Evolutionary conservation across 2,888 invertebrate genomes (phyloP).

Genomic region (Cryptus armator): DNA sequence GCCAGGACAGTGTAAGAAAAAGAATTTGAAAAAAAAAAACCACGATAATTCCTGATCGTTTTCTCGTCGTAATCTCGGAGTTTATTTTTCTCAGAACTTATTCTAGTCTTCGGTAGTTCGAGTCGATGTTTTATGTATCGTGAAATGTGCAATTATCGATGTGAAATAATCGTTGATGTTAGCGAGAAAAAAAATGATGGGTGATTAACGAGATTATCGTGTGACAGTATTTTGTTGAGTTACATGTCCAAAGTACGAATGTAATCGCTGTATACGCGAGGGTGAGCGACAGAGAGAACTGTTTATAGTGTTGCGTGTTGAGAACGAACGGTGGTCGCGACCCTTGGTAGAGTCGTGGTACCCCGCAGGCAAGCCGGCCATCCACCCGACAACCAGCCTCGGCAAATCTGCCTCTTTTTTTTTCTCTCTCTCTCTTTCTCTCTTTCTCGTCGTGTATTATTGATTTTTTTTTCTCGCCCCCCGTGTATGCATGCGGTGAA

Average conservation of each 20-base stretch:
- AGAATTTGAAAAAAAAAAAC: not conserved
- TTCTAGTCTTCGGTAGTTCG: not conserved
- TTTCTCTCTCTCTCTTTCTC: constrained; percentile 9
- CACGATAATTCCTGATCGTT: constrained; percentile 25
- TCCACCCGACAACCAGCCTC: constrained; percentile 37
- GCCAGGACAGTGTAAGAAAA: constrained; percentile 12
- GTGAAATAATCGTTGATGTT: not conserved
- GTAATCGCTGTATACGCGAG: not conserved
- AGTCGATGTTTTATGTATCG: not conserved
- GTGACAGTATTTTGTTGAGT: constrained; percentile 5
- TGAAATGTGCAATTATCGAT: not conserved
- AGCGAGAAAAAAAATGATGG: not conserved
- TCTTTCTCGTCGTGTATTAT: constrained; percentile 55
- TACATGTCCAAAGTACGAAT: not conserved
- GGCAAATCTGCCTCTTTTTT: constrained; percentile 22
- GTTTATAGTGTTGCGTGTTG: constrained; percentile 33
- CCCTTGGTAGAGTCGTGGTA: constrained; percentile 50
- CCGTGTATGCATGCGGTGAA: constrained; percentile 62
- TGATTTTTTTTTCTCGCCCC: constrained; percentile 62
- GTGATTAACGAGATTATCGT: constrained; percentile 1
- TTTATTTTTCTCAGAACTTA: not conserved
- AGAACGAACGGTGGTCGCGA: constrained; percentile 42
- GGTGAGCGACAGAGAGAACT: constrained; percentile 6
- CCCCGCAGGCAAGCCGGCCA: constrained; percentile 56
- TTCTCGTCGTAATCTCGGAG: constrained; percentile 7